Base-by-base conservation (phyloP, 2,797 vertebrate genomes). In the Vipera latastei region DNA sequence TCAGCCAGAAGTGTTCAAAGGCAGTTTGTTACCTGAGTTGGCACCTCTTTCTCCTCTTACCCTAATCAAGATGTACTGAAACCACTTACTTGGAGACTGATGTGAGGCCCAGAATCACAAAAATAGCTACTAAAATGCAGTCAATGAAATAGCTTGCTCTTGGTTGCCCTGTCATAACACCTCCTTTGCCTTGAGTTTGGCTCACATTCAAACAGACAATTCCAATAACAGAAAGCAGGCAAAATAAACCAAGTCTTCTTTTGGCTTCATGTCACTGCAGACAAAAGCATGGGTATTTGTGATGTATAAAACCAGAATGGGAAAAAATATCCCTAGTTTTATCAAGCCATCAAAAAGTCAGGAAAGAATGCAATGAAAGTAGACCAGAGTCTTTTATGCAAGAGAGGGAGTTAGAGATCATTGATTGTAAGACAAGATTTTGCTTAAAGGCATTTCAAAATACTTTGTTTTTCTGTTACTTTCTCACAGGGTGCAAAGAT, bases 381-480 rank as follows among this genome's bases (percentile, higher is more conserved):
- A 4, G 1, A 88, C 28, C 60, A 14, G 55, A 57, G 92, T 91
- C 86, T 96, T 96, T 94, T 93, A 91, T 86, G 94, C 90, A 94
- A 93, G 88, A 60, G 32, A 55, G 92, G 56, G 91, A 93, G 91
- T 48, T 93, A 86, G 94, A 51, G n/a, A 1, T 94, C 61, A 16
- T 32, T 89, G 56, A 94, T 78, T 20, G 85, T 93, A 94, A 83
- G 89, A 59, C 48, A 88, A 22, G 20, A 93, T 91, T 95, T 93
- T 65, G 59, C 94, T 95, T 89, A 73, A 93, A 94, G 20, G 12
- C 83, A 88, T 38, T 92, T 61, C 85, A 88, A 92, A 91, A 90
- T 14, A n/a, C 92, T 93, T 86, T 65, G 91, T 61, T 91, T 94
- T 65, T 20, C 3, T 55, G 26, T 94, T 95, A 95, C 73, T 96